phyloP scores from a whole-genome alignment of 2,888 invertebrate genomes.

The Metalampra italica region DNA sequence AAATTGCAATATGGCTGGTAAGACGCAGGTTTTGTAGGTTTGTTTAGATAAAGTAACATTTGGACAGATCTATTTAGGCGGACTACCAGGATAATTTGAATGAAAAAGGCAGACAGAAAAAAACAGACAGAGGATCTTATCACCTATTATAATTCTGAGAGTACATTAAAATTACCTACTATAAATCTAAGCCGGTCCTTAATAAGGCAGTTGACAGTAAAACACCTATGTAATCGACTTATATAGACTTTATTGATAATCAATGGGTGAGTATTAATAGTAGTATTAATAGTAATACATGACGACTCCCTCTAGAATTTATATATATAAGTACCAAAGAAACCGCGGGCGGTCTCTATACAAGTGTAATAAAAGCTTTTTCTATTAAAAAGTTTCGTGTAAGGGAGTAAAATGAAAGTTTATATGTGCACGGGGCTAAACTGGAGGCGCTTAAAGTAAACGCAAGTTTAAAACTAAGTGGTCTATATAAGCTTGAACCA shows the following conservation, averaged over 20 bases:
- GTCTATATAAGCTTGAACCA: too few species aligned
- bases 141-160: too few species aligned
- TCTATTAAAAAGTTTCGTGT: background rate
- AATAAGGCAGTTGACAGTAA: background rate
- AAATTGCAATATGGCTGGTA: conserved; percentile 35
- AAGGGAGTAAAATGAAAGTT: background rate
- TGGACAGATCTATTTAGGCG: too few species aligned
- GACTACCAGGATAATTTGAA: too few species aligned
- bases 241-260: too few species aligned
- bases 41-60: too few species aligned
- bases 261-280: too few species aligned
- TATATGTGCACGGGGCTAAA: background rate
- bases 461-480: background rate
- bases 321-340: background rate
- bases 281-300: background rate
- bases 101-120: too few species aligned
- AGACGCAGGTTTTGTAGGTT: background rate
- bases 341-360: background rate
- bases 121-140: too few species aligned
- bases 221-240: too few species aligned
- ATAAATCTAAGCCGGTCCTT: too few species aligned
- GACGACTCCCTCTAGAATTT: background rate
- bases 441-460: background rate
- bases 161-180: too few species aligned
- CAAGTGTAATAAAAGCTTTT: background rate